Percentiles rank a stretch among this genome's conserved stretches.
These are phyloP conservation scores for Eupithecia pulchellata DNA, from an alignment of 2,888 invertebrate species.

Conservation along the genomic window DNA sequence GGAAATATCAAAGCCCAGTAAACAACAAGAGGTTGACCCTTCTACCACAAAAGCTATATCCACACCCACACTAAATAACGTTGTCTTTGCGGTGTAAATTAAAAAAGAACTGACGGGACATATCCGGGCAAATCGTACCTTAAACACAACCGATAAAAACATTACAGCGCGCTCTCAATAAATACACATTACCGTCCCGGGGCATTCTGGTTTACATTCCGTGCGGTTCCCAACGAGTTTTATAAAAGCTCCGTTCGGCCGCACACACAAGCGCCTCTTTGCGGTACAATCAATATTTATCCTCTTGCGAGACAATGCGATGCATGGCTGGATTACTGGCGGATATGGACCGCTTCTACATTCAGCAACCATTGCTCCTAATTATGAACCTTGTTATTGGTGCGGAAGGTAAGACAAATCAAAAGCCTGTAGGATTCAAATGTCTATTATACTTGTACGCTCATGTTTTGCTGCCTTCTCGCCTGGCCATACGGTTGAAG, in stretches of 20 bases:
- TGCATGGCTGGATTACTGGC: constrained; percentile 68
- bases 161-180: constrained; percentile 83
- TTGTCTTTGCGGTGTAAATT: constrained; percentile 51
- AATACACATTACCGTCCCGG: constrained; percentile 84
- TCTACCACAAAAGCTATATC: constrained; percentile 43
- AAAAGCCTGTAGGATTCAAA: constrained; percentile 6
- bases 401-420: constrained; percentile 9
- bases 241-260: constrained; percentile 81
- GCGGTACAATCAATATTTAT: constrained; percentile 81
- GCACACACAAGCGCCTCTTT: constrained; percentile 81
- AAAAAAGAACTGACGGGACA: constrained; percentile 58
- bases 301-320: constrained; percentile 69
- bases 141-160: constrained; percentile 81
- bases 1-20: constrained; percentile 2
- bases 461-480: constrained; percentile 55
- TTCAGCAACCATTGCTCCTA: constrained; percentile 7
- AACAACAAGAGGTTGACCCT: constrained; percentile 4
- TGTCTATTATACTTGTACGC: constrained; percentile 8
- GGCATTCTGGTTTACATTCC: constrained; percentile 84
- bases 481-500: constrained; percentile 21
- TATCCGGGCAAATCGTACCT: constrained; percentile 67
- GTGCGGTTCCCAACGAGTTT: constrained; percentile 83
- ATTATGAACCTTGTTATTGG: constrained; percentile 12
- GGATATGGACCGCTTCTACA: constrained; percentile 46
- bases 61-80: constrained; percentile 48